Evolutionary conservation across 2,888 invertebrate species (phyloP), one percentile per base, ranked within the genome.

Genomic region (Alloscopus bannaensis): DNA sequence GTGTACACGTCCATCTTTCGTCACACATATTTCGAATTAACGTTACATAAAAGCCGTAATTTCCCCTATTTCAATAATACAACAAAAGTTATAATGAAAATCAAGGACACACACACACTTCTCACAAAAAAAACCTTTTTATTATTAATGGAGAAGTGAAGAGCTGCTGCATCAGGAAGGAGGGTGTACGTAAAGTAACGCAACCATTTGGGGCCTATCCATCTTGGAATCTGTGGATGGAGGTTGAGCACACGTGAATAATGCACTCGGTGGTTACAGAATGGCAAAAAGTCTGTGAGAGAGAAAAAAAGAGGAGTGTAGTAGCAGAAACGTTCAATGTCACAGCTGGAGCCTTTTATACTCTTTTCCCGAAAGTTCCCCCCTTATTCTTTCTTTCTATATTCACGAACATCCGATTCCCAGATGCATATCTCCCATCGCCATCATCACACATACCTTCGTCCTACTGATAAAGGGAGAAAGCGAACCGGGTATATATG

Each of bases 331-430:
- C 29, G 59, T 62, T 79, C 72, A 72, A 66, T 66, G 79, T 68
- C 72, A 62, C 79, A 79, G 79, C 79, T 79, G 72, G 79, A 79
- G 66, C 55, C 79, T 79, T 79, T 79, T 79, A 60, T 72, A 42
- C 40, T 65, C 71, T 78, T 45, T 57, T 66, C 42, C 45, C 36
- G 20, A 47, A 78, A 71, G 36, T 55, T 78, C 64, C 45, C 70
- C 66, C 66, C 24, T 57, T 76, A 31, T 68, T 64, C 40, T 55
- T 36, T 59, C 57, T 66, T 45, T 45, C 62, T 60, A 13, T 6
- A 59, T 70, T 70, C 59, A 52, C 13, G 45, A 52, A 40, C 6
- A 60, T 59, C 68, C 45, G 62, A 69, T 69, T 64, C 60, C 69
- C 55, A 69, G 52, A 69, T 45, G 76, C 60, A 59, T 11, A 31